A percentile compares a stretch with the other conserved stretches of the same genome.
These are phyloP conservation scores for Bombus waltoni DNA, from an alignment of 1,140 invertebrate species.

Conservation along the genomic window DNA sequence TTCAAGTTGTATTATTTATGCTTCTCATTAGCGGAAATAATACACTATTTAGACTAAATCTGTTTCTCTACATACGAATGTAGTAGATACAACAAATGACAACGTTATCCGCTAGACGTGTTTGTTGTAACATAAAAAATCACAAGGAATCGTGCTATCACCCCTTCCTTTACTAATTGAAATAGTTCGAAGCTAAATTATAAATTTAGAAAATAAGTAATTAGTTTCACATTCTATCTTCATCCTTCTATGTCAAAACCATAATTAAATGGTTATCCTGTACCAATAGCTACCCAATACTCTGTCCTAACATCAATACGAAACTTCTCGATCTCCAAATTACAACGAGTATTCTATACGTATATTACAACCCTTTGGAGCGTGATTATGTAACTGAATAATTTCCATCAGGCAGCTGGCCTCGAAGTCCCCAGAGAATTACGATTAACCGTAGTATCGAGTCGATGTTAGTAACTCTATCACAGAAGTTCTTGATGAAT, in stretches of 20 bases:
- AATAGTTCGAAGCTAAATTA: too few relatives aligned
- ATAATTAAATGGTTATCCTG: too few relatives aligned
- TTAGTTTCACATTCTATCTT: too few relatives aligned
- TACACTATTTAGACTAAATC: not conserved
- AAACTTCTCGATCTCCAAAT: conserved; percentile 26
- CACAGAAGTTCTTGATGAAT: conserved; percentile 52
- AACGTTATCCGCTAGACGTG: too few relatives aligned
- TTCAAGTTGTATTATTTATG: not conserved
- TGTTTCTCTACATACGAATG: too few relatives aligned
- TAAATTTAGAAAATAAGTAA: too few relatives aligned
- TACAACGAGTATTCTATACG: conserved; percentile 13
- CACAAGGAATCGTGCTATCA: too few relatives aligned
- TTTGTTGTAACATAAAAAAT: too few relatives aligned
- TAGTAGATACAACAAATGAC: too few relatives aligned
- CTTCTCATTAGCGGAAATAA: not conserved
- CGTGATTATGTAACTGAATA: conserved; percentile 42
- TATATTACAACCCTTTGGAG: conserved; percentile 25
- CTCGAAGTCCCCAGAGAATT: conserved; percentile 28
- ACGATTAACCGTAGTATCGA: conserved; percentile 61
- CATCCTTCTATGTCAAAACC: too few relatives aligned
- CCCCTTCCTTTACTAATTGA: too few relatives aligned
- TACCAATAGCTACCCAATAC: too few relatives aligned
- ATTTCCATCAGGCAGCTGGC: conserved; percentile 54
- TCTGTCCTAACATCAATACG: not conserved
- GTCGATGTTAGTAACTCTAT: conserved; percentile 36